Evolutionary conservation across 1,140 invertebrate species (phyloP), one percentile per base, ranked within the genome.

Genomic region (Oncopodura yosiiana): DNA sequence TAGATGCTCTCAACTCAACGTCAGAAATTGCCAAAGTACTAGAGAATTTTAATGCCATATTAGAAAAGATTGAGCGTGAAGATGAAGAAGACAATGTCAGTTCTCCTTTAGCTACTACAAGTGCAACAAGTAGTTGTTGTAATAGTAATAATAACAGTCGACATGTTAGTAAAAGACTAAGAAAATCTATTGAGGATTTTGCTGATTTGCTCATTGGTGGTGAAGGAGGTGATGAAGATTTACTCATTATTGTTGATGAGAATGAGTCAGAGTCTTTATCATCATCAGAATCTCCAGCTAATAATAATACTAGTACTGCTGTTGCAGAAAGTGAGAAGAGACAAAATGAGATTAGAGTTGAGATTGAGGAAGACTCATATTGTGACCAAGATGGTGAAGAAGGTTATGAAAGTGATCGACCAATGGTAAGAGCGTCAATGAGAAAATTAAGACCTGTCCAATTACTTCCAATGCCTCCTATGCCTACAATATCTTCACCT

Each of bases 341-440:
- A 30, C 12, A 9, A 29, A 23, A 6, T 42, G 24, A 3, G 23
- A 30, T 16, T 3, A 14, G 18, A 37, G 24, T 19, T 23, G 45
- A 46, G 16, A 29, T 42, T 38, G 54, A 56, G 11, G 24, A 45
- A 18, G 32, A 49, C 12, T 48, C 50, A 36, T 45, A 37, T 14
- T 34, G 29, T 16, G 56, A 58, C 29, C 43, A 43, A 29, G 46
- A 54, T 24, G 29, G 51, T 12, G 54, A 56, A 34, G 55, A 61
- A 51, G 60, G 60, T 19, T 61, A 61, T 34, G 60, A 61, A 44
- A 61, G 60, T 45, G 60, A 61, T 42, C 45, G 56, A 43, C 60
- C 60, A 14, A 61, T 61, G 51, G 56, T 61, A 0, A 36, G 60
- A 30, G 55, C 56, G 30, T 61, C 60, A 18, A 61, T 61, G 60